phyloP scores from a whole-genome alignment of 2,888 invertebrate species.

The Ferrisia virgata region DNA sequence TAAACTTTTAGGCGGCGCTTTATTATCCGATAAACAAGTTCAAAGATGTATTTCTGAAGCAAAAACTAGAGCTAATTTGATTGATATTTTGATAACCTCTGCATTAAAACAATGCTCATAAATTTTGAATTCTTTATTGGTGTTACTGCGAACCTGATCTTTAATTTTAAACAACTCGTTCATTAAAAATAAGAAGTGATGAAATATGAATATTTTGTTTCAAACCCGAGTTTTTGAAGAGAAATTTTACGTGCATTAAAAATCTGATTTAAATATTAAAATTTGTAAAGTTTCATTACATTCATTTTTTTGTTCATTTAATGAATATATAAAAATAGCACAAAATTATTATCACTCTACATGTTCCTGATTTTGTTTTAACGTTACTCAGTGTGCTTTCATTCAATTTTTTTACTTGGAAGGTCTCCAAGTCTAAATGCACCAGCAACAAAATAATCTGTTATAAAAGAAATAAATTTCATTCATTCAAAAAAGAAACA shows the following conservation, averaged over 20 bases:
- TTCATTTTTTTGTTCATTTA: background rate
- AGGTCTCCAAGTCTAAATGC: too few relatives aligned
- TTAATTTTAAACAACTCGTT: too few relatives aligned
- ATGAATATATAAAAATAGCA: background rate
- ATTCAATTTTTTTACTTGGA: too few relatives aligned
- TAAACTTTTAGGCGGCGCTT: constrained; percentile 57
- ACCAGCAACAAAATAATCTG: too few relatives aligned
- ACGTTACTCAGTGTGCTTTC: background rate
- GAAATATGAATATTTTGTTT: too few relatives aligned
- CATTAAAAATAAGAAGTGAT: too few relatives aligned
- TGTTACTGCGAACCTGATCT: too few relatives aligned
- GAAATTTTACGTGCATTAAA: too few relatives aligned
- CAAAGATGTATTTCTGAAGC: constrained; percentile 62
- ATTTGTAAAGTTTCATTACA: background rate
- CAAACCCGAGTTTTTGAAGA: too few relatives aligned
- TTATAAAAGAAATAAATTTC: too few relatives aligned
- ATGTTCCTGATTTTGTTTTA: background rate
- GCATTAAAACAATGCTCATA: constrained; percentile 49
- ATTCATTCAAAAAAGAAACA: too few relatives aligned
- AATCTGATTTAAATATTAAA: background rate
- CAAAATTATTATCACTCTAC: background rate
- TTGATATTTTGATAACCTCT: constrained; percentile 56
- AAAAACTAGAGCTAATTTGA: constrained; percentile 59
- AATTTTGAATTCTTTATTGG: background rate
- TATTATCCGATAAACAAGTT: constrained; percentile 60